Base-by-base conservation (phyloP, 1,140 invertebrate species). In the Ooceraea biroi region DNA sequence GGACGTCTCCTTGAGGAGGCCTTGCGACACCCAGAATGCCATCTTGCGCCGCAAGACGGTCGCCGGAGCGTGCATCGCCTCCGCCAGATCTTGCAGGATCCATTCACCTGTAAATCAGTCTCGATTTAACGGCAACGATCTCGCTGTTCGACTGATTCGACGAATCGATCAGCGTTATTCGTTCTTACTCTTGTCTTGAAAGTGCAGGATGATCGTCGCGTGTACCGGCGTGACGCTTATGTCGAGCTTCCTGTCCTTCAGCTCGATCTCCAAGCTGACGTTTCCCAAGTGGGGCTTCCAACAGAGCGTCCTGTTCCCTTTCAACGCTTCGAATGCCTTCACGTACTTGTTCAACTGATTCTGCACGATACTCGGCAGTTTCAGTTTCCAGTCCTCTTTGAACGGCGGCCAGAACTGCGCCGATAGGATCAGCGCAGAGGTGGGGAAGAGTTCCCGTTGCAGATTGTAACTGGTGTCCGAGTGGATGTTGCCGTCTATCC, bases 381-480 rank as follows among this genome's bases (percentile, higher is more conserved):
- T 97, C 8, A 99, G 94, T 87, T 97, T 98, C 94, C 94, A 94
- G 94, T 99, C 98, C 92, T 99, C 98, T 92, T 99, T 98, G 84
- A 99, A 98, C 22, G 97, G 96, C 0, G 99, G 99, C 99, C 99
- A 99, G 95, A 99, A 99, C 91, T 99, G 98, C n/a, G 98, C 98
- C 0, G 99, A 99, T 11, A 99, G 94, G 84, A 99, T 98, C 91
- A 99, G 96, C 1, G 98, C 97, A 30, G 96, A 97, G 10, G 97
- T 95, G 36, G 96, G 95, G 89, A 98, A 96, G 55, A 96, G 95
- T 60, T 96, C 94, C 72, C 94, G 91, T n/a, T 95, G 92, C 25
- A 94, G 92, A 71, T 94, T 95, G 89, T 95, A 97, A 91, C 94
- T 96, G 0, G 95, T 92, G 90, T 97, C 96, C 41, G 96, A 96